These are phyloP conservation scores for Protobothrops mucrosquamatus DNA, from an alignment of 2,113 vertebrate species.

Conservation along the genomic window DNA sequence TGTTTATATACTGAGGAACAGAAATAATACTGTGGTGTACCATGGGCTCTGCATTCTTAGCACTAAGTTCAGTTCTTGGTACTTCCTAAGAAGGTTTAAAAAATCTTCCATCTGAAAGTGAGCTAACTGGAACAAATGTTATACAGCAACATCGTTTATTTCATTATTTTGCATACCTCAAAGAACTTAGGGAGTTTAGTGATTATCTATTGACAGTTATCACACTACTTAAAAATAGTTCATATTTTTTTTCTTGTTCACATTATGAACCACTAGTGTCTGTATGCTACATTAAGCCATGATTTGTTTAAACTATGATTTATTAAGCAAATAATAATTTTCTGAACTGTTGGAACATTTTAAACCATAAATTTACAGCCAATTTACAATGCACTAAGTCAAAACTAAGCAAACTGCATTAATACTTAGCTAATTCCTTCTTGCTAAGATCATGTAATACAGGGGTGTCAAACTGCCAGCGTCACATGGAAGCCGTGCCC, in stretches of 20 bases:
- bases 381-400: background rate
- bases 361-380: background rate
- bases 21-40: background rate
- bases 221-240: background rate
- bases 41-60: background rate
- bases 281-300: background rate
- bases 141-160: background rate
- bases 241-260: background rate
- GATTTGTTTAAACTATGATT: background rate
- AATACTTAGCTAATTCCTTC: background rate
- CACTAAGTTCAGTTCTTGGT: background rate
- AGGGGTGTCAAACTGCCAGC: too few species aligned
- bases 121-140: background rate
- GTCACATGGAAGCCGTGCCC: too few species aligned
- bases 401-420: background rate
- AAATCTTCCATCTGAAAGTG: background rate
- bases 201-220: background rate
- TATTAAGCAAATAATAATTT: background rate
- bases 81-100: background rate
- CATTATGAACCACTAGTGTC: background rate
- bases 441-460: background rate
- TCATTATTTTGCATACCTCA: background rate
- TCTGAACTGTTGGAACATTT: background rate
- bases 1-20: background rate
- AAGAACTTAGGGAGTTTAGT: background rate